A percentile compares a stretch with the other conserved stretches of the same genome.
Evolutionary conservation across 2,888 invertebrate species (phyloP).

Genomic region (Ectobius pallidus): DNA sequence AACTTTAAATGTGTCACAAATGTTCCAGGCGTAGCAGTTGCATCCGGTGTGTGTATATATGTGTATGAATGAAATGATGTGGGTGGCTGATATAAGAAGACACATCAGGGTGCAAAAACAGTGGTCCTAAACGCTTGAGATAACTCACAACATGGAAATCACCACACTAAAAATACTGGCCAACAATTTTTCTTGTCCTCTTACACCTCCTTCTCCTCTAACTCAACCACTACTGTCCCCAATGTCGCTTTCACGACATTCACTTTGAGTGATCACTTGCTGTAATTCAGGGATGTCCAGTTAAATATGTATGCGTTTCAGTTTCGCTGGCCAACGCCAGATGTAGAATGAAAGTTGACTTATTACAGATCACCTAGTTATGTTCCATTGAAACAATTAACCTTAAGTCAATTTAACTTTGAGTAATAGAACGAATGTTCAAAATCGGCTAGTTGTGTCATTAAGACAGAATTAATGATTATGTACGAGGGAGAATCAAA

Average conservation of each 20-base stretch:
- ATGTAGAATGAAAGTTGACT: no score
- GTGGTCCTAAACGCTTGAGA: conserved; percentile 4
- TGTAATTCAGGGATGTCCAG: neutral
- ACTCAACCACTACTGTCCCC: no score
- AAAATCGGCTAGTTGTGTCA: neutral
- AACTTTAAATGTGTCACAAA: conserved; percentile 10
- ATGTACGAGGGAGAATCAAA: no score
- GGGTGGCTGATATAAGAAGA: neutral
- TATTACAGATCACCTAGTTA: no score
- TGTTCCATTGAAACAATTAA: no score
- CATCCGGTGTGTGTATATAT: conserved; percentile 4
- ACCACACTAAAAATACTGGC: conserved; percentile 25
- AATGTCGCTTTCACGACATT: neutral
- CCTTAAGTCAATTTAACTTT: no score
- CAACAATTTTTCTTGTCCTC: neutral
- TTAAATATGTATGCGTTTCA: no score
- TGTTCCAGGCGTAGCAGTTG: neutral
- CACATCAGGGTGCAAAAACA: neutral
- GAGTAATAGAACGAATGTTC: neutral
- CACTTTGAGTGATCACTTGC: conserved; percentile 4
- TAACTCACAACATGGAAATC: neutral
- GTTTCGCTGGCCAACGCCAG: no score
- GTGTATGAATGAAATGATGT: neutral
- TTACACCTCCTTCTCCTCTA: neutral
- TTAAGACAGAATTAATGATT: neutral